Evolutionary conservation across 2,113 vertebrate genomes (phyloP).

Genomic region (Rattus rattus): DNA sequence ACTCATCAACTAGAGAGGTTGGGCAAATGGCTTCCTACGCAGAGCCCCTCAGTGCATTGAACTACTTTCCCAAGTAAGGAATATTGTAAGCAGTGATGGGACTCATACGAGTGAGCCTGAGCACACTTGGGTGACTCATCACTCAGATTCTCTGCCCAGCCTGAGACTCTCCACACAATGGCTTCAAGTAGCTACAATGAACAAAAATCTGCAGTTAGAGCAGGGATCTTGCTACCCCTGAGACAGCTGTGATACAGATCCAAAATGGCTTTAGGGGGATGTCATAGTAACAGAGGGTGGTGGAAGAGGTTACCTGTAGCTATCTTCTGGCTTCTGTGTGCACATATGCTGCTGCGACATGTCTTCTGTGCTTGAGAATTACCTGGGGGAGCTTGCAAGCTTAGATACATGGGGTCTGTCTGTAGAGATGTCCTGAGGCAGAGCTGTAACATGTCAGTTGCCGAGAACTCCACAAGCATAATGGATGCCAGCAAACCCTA

Average conservation of each 20-base stretch:
- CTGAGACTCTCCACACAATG: neutral
- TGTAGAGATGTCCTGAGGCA: no score
- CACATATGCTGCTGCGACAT: no score
- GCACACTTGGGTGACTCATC: neutral
- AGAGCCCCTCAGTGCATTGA: neutral
- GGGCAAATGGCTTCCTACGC: neutral
- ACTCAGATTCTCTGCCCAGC: slow-evolving; percentile 4
- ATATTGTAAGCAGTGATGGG: neutral
- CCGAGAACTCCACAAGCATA: no score
- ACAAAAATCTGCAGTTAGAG: neutral
- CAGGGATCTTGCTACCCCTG: neutral
- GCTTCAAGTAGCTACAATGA: neutral
- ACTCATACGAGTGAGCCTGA: neutral
- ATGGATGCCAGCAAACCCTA: neutral
- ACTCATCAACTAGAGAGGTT: neutral
- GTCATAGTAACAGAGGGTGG: neutral
- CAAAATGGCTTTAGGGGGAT: neutral
- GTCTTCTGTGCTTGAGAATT: no score
- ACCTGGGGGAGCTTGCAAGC: no score
- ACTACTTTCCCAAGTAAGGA: neutral
- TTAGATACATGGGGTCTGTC: no score
- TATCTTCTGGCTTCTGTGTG: no score
- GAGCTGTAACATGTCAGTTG: neutral
- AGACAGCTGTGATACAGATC: neutral
- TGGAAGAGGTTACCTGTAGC: no score